Evolutionary conservation across 1,140 invertebrate species (phyloP).

Genomic region (Aphidius gifuensis): DNA sequence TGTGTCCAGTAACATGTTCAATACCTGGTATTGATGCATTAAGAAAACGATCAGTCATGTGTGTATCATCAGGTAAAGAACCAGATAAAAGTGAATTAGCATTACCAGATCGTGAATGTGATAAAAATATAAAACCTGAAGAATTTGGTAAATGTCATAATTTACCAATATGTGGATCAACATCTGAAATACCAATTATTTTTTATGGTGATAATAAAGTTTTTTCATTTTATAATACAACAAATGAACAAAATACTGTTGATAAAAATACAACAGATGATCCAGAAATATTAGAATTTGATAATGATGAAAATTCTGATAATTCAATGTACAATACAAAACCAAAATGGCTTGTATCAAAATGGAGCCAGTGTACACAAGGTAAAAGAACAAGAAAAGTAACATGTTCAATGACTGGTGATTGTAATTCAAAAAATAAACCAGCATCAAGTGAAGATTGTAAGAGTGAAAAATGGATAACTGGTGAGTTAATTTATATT

Average conservation of each 20-base stretch:
- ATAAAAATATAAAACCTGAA: slow-evolving; percentile 56
- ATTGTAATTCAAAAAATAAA: slow-evolving; percentile 38
- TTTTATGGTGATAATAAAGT: slow-evolving; percentile 40
- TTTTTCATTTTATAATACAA: slow-evolving; percentile 39
- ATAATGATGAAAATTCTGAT: slow-evolving; percentile 42
- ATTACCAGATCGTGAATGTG: slow-evolving; percentile 67
- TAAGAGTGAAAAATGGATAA: slow-evolving; percentile 40
- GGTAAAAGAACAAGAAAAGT: slow-evolving; percentile 40
- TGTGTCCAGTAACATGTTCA: slow-evolving; percentile 71
- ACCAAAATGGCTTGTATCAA: slow-evolving; percentile 44
- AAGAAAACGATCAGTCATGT: slow-evolving; percentile 70
- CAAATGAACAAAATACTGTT: slow-evolving; percentile 34
- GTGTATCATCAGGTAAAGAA: slow-evolving; percentile 61
- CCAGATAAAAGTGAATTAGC: slow-evolving; percentile 62
- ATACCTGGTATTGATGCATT: slow-evolving; percentile 54
- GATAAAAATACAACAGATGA: slow-evolving; percentile 36
- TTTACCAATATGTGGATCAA: slow-evolving; percentile 57
- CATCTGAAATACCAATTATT: slow-evolving; percentile 37
- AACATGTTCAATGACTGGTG: slow-evolving; percentile 34
- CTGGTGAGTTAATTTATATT: slow-evolving; percentile 31
- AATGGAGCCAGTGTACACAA: slow-evolving; percentile 38
- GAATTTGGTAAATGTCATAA: slow-evolving; percentile 64
- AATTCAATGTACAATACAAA: slow-evolving; percentile 43
- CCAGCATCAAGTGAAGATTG: slow-evolving; percentile 35
- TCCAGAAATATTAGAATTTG: slow-evolving; percentile 46